phyloP scores from a whole-genome alignment of 1,140 invertebrate genomes.

The Lucilia cuprina region DNA sequence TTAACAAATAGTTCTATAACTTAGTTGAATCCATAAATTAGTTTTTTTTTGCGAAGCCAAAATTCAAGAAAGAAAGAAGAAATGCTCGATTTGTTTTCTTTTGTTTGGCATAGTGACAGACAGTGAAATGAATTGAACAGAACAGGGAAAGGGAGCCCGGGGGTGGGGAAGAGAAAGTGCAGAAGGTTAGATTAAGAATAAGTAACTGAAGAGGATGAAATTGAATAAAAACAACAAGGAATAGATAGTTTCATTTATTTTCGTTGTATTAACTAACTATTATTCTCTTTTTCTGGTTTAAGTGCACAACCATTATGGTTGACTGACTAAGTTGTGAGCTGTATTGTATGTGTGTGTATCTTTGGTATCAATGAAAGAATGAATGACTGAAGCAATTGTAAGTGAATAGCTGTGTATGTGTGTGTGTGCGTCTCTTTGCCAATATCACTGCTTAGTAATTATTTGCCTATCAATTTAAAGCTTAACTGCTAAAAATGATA shows the following conservation, averaged over 20 bases:
- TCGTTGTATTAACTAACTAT: background rate
- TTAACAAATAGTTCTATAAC: constrained; percentile 24
- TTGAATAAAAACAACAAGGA: background rate
- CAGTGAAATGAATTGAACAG: background rate
- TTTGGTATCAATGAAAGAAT: background rate
- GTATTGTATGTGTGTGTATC: background rate
- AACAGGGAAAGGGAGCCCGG: too few species aligned
- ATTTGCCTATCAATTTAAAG: constrained; percentile 31
- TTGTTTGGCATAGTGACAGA: background rate
- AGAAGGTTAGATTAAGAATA: constrained; percentile 16
- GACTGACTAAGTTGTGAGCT: background rate
- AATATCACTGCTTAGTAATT: constrained; percentile 20
- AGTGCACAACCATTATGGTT: background rate
- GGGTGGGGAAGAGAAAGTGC: background rate
- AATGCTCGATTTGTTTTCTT: constrained; percentile 25
- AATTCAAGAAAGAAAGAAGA: background rate
- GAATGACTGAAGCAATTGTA: background rate
- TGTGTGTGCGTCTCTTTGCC: background rate
- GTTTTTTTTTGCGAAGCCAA: background rate
- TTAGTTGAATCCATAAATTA: constrained; percentile 28
- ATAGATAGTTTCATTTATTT: background rate
- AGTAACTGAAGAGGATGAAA: background rate
- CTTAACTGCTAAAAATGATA: background rate
- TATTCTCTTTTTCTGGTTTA: background rate
- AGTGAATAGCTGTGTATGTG: too few species aligned